Base-by-base conservation (phyloP, 2,797 vertebrate species). In the Odontamblyopus rebecca region DNA sequence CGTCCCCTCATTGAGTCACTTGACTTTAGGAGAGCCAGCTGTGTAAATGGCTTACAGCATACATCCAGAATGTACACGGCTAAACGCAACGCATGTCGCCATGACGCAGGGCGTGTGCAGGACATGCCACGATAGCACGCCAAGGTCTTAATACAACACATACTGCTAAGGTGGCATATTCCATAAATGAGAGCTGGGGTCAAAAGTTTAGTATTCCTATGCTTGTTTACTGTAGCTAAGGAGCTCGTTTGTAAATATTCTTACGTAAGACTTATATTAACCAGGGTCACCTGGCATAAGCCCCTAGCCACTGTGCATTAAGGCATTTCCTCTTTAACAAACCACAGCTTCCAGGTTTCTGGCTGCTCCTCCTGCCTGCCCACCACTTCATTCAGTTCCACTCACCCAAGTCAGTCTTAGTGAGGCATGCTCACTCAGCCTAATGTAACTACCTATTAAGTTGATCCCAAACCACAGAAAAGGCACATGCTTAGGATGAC, bases 21-120 rank as follows among this genome's bases (percentile, higher is more conserved):
- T 69, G 74, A 80, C 69, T 91, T 89, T 86, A 84, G 91, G 91
- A 88, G 82, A 69, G 74, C 90, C 93, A 93, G 91, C 91, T 93
- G 93, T 93, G 91, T 91, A 92, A 94, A 94, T 93, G 90, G 72
- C 90, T 93, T 89, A 93, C 90, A 72, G 87, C 91, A 92, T 89
- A 85, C 86, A 77, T 89, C 81, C 82, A 92, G 88, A 93, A 93
- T 93, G 87, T 81, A 89, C 82, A 75, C 77, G 32, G 68, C 73
- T 77, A 75, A 88, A 86, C 69, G 79, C 83, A 87, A 80, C 81
- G 65, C 77, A 69, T 72, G 88, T 85, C 86, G 86, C 71, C 60
- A 60, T 76, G 71, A 76, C 67, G 15, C 61, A 75, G 85, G 87
- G 90, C 60, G 87, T 81, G 86, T 88, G 81, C 86, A 3, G 72